Percentiles rank a stretch among this genome's conserved stretches.
phyloP scores from a whole-genome alignment of 2,113 vertebrate genomes.

The Microcebus tavaratra region DNA sequence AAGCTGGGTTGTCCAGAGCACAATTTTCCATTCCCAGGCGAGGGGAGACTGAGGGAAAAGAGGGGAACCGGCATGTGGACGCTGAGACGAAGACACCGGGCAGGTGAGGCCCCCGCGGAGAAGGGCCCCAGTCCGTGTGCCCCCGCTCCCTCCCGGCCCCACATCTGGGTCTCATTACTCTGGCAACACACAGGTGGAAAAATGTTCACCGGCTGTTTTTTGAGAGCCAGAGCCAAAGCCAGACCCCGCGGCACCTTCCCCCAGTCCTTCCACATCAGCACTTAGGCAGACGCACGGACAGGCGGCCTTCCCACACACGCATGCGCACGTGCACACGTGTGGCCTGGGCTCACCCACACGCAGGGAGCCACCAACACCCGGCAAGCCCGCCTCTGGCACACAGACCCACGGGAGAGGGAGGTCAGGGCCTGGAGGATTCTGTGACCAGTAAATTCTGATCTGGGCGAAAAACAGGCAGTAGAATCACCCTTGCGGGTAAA shows the following conservation, averaged over 20 bases:
- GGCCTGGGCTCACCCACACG: not conserved
- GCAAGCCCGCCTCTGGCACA: not conserved
- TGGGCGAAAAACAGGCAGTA: not conserved
- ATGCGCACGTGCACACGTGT: accelerated
- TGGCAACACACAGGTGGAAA: conserved; percentile 9
- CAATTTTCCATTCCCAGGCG: conserved; percentile 28
- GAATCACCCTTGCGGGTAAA: not conserved
- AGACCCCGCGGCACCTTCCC: not conserved
- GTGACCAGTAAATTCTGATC: not conserved
- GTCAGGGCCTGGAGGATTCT: accelerated
- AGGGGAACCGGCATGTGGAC: not conserved
- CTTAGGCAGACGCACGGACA: not conserved
- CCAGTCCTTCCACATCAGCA: not conserved
- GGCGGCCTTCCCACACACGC: not conserved
- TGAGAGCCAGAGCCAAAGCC: not conserved
- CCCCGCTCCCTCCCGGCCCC: not conserved
- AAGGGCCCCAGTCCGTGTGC: not conserved
- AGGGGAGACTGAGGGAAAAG: not conserved
- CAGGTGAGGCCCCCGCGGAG: not conserved
- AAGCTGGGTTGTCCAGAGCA: not conserved
- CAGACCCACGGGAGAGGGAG: not conserved
- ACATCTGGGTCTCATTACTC: conserved; percentile 33
- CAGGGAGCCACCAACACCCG: not conserved
- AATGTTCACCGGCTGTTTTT: not conserved
- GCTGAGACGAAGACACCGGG: not conserved